These are phyloP conservation scores for Grus americana DNA, from an alignment of 2,113 vertebrate species.

Conservation along the genomic window DNA sequence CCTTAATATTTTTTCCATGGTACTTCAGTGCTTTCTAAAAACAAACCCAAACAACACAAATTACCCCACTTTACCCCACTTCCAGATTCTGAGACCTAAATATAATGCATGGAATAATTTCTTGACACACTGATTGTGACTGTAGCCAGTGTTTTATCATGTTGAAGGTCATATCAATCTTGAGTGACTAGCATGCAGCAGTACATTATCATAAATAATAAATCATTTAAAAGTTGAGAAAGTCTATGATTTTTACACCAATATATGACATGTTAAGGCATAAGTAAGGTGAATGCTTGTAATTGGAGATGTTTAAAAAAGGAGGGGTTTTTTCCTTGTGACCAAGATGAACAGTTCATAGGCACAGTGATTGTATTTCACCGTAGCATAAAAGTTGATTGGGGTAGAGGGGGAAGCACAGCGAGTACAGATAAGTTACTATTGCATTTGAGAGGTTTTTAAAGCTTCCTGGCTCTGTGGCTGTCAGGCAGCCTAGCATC, in stretches of 20 bases:
- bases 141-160: not conserved
- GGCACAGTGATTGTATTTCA: not conserved
- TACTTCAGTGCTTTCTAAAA: not conserved
- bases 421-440: not conserved
- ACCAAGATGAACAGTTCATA: not conserved
- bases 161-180: constrained; percentile 1
- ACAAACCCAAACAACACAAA: not conserved
- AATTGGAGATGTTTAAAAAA: not conserved
- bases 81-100: not conserved
- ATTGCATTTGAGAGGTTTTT: not conserved
- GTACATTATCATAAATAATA: constrained; percentile 17
- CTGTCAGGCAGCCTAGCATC: not conserved
- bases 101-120: not conserved
- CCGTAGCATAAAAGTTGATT: not conserved
- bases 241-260: not conserved
- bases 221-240: not conserved
- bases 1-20: not conserved
- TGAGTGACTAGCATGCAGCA: constrained; percentile 10
- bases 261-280: not conserved
- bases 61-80: not conserved
- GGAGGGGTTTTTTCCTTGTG: not conserved
- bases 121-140: constrained; percentile 6
- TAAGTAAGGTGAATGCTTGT: not conserved
- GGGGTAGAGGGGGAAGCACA: not conserved
- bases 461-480: not conserved